A percentile compares a stretch with the other conserved stretches of the same genome.
Evolutionary conservation across 2,888 invertebrate genomes (phyloP).

Genomic region (Napeogenes sylphis): DNA sequence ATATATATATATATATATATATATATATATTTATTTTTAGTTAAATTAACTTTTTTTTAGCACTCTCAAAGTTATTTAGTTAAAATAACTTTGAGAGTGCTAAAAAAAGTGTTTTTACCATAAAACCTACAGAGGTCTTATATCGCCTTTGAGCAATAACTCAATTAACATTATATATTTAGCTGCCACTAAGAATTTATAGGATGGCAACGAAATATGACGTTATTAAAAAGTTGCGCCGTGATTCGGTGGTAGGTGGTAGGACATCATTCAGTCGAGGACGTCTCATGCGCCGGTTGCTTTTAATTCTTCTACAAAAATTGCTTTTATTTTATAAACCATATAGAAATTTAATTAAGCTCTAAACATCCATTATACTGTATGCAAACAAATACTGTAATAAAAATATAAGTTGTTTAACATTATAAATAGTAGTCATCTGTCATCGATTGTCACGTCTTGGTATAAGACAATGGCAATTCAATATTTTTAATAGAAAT

Average conservation of each 20-base stretch:
- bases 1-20: no score
- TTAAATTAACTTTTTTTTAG: no score
- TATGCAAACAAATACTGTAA: no score
- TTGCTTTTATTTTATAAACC: neutral
- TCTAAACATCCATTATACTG: no score
- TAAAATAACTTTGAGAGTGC: neutral
- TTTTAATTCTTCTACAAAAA: constrained; percentile 15
- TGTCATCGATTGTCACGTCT: no score
- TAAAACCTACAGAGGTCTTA: neutral
- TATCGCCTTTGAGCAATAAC: constrained; percentile 21
- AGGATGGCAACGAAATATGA: constrained; percentile 18
- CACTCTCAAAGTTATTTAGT: neutral
- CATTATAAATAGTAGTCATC: no score
- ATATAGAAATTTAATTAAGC: no score
- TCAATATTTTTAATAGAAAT: no score
- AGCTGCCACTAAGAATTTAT: constrained; percentile 15
- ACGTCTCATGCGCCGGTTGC: constrained; percentile 19
- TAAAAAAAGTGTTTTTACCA: neutral
- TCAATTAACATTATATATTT: constrained; percentile 25
- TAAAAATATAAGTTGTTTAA: no score
- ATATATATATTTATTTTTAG: no score
- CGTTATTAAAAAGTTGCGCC: constrained; percentile 23
- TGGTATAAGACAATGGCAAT: no score
- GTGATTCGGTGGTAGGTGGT: constrained; percentile 4
- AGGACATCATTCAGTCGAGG: neutral